Base-by-base conservation (phyloP, 1,140 invertebrate genomes). In the Pachypsylla venusta region DNA sequence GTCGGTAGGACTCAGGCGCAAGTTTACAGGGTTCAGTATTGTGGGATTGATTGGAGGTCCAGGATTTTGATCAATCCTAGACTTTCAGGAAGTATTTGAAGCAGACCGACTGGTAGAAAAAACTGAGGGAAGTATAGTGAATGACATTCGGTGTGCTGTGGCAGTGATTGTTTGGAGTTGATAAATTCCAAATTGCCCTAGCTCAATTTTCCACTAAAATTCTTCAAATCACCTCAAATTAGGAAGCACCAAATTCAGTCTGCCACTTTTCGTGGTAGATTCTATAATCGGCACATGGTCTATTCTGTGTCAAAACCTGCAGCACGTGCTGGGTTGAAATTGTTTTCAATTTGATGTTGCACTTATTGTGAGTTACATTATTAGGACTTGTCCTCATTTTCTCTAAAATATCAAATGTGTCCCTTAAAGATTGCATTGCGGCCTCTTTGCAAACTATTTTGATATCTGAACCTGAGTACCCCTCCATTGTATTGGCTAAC, bases 401-500 rank as follows among this genome's bases (percentile, higher is more conserved):
- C 30, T 69, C 68, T 4, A 69, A 58, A 5, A 26, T 24, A 13
- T 48, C 26, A 35, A 69, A 67, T 13, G 65, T 60, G 24, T 60
- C 56, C 28, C 78, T 70, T 35, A 81, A 67, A 25, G 76, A 71
- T 14, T 69, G 69, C 81, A 88, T 86, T 61, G 78, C 80, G 1
- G 87, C 82, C 76, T 96, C 90, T 74, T 93, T 94, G 67, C 88
- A 92, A 10, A 91, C 77, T 62, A 88, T 70, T 64, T 83, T 84
- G n/a, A 96, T 81, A 68, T 97, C 92, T 19, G 87, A 86, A 4
- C 89, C 88, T 4, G 88, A 89, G 68, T 91, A 96, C 2, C 82
- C 81, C 20, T 84, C 78, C 0, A 86, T 89, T 62, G 75, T 67
- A 16, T 70, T 59, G 1, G 83, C 79, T 56, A 90, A 66, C 25